These are phyloP conservation scores for Acanthococcus lagerstroemiae DNA, from an alignment of 2,888 invertebrate genomes.

Conservation along the genomic window DNA sequence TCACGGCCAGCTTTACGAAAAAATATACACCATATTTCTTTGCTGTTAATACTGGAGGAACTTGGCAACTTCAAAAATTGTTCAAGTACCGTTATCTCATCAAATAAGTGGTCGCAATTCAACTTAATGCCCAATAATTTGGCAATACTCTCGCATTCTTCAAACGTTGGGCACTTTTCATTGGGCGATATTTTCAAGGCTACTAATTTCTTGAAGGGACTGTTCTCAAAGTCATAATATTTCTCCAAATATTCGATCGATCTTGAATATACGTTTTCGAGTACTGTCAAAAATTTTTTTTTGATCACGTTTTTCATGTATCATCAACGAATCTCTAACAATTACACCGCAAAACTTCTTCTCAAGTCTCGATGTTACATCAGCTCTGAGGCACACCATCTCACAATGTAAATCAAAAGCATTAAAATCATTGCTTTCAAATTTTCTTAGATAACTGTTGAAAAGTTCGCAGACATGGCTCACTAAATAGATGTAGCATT, in stretches of 20 bases:
- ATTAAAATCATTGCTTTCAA: background rate
- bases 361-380: background rate
- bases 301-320: background rate
- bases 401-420: background rate
- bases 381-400: background rate
- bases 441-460: background rate
- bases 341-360: background rate
- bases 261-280: background rate
- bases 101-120: background rate
- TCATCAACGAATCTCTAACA: background rate
- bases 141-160: background rate
- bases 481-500: conserved; percentile 14
- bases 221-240: background rate
- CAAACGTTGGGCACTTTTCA: background rate
- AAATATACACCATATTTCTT: background rate
- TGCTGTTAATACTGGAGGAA: background rate
- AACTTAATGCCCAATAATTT: background rate
- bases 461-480: background rate
- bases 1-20: background rate
- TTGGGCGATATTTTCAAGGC: background rate
- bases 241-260: background rate
- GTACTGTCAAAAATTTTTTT: background rate
- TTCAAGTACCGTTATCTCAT: background rate
- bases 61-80: background rate
- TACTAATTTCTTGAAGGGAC: background rate